These are phyloP conservation scores for Lucinisca nassula DNA, from an alignment of 2,888 invertebrate genomes.

Conservation along the genomic window DNA sequence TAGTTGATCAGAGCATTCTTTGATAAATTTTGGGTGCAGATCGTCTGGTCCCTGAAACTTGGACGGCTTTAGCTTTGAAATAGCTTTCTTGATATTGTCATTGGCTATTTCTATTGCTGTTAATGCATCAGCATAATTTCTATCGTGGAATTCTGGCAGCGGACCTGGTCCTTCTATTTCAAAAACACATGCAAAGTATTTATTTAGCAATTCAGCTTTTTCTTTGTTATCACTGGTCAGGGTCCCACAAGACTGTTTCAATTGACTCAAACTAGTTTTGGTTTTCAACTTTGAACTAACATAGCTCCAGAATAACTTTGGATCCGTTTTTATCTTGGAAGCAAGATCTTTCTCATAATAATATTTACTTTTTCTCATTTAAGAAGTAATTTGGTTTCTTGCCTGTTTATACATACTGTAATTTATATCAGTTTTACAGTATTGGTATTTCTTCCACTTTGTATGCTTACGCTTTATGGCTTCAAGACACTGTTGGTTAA, in stretches of 20 bases:
- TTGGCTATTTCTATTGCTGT: too few relatives aligned
- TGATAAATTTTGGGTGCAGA: too few relatives aligned
- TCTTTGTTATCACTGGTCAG: neutral
- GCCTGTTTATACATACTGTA: conserved; percentile 20
- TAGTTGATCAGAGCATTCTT: too few relatives aligned
- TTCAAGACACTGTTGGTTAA: neutral
- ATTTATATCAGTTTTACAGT: neutral
- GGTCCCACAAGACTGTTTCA: too few relatives aligned
- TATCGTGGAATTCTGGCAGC: neutral
- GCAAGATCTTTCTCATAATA: conserved; percentile 16
- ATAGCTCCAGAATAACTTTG: conserved; percentile 44
- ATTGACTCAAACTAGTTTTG: too few relatives aligned
- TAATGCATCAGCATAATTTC: too few relatives aligned
- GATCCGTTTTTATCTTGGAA: conserved; percentile 23
- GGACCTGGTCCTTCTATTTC: neutral
- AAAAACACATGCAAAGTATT: neutral
- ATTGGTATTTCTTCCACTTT: conserved; percentile 18
- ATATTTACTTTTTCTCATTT: too few relatives aligned
- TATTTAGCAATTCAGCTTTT: neutral
- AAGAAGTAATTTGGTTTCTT: conserved; percentile 20
- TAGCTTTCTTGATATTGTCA: too few relatives aligned
- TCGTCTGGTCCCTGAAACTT: too few relatives aligned
- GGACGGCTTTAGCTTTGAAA: too few relatives aligned
- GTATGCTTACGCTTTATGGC: conserved; percentile 2
- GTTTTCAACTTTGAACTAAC: conserved; percentile 32